Conservation (phyloP, 2,888 invertebrate species). For the Uloborus plumipes region DNA sequence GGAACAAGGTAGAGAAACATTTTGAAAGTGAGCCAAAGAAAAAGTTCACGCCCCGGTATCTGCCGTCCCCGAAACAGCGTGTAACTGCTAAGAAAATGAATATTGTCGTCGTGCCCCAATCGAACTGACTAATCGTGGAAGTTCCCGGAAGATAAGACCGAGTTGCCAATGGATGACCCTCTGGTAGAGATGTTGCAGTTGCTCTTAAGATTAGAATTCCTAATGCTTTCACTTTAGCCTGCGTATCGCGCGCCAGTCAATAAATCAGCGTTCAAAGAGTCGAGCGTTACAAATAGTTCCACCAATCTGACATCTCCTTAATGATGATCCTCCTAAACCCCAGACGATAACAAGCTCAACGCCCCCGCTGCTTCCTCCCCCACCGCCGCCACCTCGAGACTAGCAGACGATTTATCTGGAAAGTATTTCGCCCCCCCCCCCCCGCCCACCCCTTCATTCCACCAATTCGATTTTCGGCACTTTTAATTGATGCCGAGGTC, state of each 20-base stretch:
- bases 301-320: conserved; percentile 54
- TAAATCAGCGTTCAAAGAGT: conserved; percentile 44
- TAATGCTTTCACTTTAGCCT: conserved; percentile 5
- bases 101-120: too few relatives aligned
- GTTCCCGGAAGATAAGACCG: too few relatives aligned
- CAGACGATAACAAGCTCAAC: conserved; percentile 45
- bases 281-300: conserved; percentile 50
- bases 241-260: conserved; percentile 27
- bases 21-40: too few relatives aligned
- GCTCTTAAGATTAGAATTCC: conserved; percentile 36
- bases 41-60: too few relatives aligned
- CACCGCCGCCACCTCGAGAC: neutral
- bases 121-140: too few relatives aligned
- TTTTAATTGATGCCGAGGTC: conserved; percentile 60
- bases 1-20: too few relatives aligned
- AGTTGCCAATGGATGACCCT: too few relatives aligned
- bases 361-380: neutral
- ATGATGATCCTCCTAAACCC: conserved; percentile 58
- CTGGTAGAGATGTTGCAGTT: too few relatives aligned
- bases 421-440: neutral
- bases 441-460: conserved; percentile 6
- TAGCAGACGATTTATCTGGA: conserved; percentile 13
- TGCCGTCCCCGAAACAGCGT: too few relatives aligned
- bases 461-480: conserved; percentile 62
- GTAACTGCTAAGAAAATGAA: too few relatives aligned